Percentiles rank a stretch among this genome's conserved stretches.
Conservation (phyloP, 2,888 invertebrate genomes). For the Oscheius sp. region DNA sequence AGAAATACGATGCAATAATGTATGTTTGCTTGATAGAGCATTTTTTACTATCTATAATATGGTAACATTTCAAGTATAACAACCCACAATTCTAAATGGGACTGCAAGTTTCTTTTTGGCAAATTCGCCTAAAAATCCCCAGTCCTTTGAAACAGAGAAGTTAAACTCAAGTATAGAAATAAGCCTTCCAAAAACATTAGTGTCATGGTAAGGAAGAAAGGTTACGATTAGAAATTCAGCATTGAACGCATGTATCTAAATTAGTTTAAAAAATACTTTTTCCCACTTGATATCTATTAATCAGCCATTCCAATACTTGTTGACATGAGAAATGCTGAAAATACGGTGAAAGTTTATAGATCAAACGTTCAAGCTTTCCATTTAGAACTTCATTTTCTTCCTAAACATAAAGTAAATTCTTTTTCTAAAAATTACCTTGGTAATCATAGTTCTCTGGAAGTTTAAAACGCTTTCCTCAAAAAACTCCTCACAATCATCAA, state of each 20-base stretch:
- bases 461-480: slow-evolving; percentile 82
- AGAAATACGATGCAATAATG: slow-evolving; percentile 44
- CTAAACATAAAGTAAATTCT: slow-evolving; percentile 54
- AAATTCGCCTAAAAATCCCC: slow-evolving; percentile 70
- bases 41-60: slow-evolving; percentile 40
- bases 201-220: slow-evolving; percentile 90
- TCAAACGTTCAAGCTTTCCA: slow-evolving; percentile 81
- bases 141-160: slow-evolving; percentile 68
- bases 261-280: not conserved
- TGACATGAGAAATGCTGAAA: slow-evolving; percentile 85
- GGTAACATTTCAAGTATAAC: not conserved
- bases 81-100: slow-evolving; percentile 50
- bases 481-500: slow-evolving; percentile 81
- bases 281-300: slow-evolving; percentile 76
- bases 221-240: slow-evolving; percentile 82
- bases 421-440: slow-evolving; percentile 1
- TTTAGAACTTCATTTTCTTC: slow-evolving; percentile 83
- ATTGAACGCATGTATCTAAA: slow-evolving; percentile 86
- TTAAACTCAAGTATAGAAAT: slow-evolving; percentile 80
- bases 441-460: slow-evolving; percentile 73
- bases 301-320: slow-evolving; percentile 93
- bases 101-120: slow-evolving; percentile 51
- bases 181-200: slow-evolving; percentile 84
- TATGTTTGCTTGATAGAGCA: slow-evolving; percentile 43
- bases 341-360: slow-evolving; percentile 85